phyloP scores from a whole-genome alignment of 1,140 invertebrate species.

The Drosophila equinoxialis region DNA sequence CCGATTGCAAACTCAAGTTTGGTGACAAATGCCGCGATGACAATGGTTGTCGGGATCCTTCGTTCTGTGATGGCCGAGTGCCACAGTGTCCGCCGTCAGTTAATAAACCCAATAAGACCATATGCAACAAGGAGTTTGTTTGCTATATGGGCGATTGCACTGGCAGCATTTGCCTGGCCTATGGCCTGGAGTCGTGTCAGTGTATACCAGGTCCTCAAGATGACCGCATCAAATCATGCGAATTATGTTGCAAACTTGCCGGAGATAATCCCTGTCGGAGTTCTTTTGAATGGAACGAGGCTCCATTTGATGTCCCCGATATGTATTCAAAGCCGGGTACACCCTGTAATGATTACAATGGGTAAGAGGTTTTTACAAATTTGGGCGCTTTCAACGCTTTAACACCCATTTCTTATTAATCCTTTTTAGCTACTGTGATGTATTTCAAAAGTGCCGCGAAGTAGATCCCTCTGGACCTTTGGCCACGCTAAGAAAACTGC shows the following conservation, averaged over 20 bases:
- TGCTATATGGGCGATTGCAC: conserved; percentile 98
- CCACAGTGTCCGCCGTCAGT: conserved; percentile 94
- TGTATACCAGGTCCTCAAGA: conserved; percentile 90
- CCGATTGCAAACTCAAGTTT: conserved; percentile 92
- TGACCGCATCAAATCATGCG: conserved; percentile 92
- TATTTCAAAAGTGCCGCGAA: conserved; percentile 98
- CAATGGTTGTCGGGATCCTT: conserved; percentile 95
- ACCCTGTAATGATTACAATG: conserved; percentile 99
- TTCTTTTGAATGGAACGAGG: conserved; percentile 94
- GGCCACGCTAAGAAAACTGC: conserved; percentile 92
- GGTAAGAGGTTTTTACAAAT: conserved; percentile 82
- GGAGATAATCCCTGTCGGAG: conserved; percentile 92
- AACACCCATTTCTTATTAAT: background rate
- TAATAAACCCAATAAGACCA: conserved; percentile 96
- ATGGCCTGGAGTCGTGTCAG: conserved; percentile 98
- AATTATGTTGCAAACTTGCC: conserved; percentile 94
- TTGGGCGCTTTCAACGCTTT: background rate
- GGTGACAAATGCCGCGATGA: conserved; percentile 95
- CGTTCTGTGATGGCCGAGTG: conserved; percentile 93
- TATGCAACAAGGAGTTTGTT: conserved; percentile 96
- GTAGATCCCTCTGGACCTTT: conserved; percentile 97
- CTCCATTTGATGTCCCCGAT: conserved; percentile 94
- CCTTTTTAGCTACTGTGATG: conserved; percentile 94
- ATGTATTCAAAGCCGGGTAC: conserved; percentile 97
- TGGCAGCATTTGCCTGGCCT: conserved; percentile 95